Conservation (phyloP, 92 coral and sea anemone species). For the Muricea muricata region DNA sequence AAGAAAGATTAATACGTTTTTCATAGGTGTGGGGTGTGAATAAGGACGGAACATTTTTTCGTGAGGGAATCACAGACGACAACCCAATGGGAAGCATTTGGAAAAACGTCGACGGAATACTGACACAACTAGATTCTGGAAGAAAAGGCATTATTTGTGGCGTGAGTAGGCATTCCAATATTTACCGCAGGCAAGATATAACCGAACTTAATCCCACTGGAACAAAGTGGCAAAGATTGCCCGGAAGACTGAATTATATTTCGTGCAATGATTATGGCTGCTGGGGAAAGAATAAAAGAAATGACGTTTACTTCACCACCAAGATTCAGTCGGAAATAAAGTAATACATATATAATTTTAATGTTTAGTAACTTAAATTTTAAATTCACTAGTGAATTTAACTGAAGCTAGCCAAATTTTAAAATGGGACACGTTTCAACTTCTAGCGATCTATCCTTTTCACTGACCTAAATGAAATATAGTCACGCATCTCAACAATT, state of each 20-base stretch:
- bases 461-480: too few relatives aligned
- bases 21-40: not conserved
- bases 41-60: not conserved
- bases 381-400: not conserved
- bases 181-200: slow-evolving; percentile 33
- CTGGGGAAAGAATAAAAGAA: slow-evolving; percentile 35
- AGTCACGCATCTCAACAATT: too few relatives aligned
- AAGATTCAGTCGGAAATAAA: not conserved
- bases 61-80: not conserved
- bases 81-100: slow-evolving; percentile 8
- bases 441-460: too few relatives aligned
- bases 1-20: too few relatives aligned
- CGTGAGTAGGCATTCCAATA: not conserved
- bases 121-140: slow-evolving; percentile 41
- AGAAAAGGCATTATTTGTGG: slow-evolving; percentile 37
- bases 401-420: too few relatives aligned
- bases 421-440: too few relatives aligned
- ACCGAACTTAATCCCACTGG: slow-evolving; percentile 22
- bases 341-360: not conserved
- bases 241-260: slow-evolving; percentile 21
- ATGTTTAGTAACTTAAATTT: too few relatives aligned
- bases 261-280: slow-evolving; percentile 34
- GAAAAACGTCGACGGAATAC: slow-evolving; percentile 26
- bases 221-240: slow-evolving; percentile 19
- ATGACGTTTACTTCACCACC: slow-evolving; percentile 27